These are phyloP conservation scores for Tautogolabrus adspersus DNA, from an alignment of 2,113 vertebrate species.

Conservation along the genomic window DNA sequence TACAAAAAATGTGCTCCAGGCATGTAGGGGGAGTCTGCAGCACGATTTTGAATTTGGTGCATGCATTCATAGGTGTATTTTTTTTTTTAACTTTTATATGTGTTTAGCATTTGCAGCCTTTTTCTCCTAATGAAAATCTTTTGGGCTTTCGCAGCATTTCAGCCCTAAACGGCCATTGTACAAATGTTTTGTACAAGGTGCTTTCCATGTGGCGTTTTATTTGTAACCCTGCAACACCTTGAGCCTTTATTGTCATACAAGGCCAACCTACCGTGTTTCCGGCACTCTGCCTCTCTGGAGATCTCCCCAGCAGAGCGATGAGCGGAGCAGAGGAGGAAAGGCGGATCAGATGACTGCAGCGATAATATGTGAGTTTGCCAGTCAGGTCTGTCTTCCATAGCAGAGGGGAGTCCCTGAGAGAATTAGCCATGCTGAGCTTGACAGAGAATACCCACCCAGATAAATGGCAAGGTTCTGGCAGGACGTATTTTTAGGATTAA, in stretches of 20 bases:
- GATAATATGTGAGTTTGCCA: constrained; percentile 81
- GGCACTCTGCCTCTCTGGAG: constrained; percentile 16
- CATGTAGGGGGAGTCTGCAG: too few species aligned
- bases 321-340: constrained; percentile 47
- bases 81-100: too few species aligned
- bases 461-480: constrained; percentile 80
- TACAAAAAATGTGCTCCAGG: too few species aligned
- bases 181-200: constrained; percentile 19
- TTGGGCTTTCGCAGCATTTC: not conserved
- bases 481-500: constrained; percentile 84
- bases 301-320: constrained; percentile 33
- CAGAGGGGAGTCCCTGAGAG: constrained; percentile 76
- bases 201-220: constrained; percentile 9
- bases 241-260: constrained; percentile 22
- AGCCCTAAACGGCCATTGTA: not conserved
- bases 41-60: not conserved
- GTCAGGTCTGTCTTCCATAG: constrained; percentile 69
- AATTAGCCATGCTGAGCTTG: constrained; percentile 76
- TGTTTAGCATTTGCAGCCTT: not conserved
- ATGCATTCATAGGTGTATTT: not conserved
- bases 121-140: not conserved
- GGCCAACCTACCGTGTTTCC: constrained; percentile 5
- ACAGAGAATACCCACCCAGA: constrained; percentile 81
- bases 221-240: constrained; percentile 12
- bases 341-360: constrained; percentile 69